These are phyloP conservation scores for Bufo gargarizans DNA, from an alignment of 2,113 vertebrate species.

Conservation along the genomic window DNA sequence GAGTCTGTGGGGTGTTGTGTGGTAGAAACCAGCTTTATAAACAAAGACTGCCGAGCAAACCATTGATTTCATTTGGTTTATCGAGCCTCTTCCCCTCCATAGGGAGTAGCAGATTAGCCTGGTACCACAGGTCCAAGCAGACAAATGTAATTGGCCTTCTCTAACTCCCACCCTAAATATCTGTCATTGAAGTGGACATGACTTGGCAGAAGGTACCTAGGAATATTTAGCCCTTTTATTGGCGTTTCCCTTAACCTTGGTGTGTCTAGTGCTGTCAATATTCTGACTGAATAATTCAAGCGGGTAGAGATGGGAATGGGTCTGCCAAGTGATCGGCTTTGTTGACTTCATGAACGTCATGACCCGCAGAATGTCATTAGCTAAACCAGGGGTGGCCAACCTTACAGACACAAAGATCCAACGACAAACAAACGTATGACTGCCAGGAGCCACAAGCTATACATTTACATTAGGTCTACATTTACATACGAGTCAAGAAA, in stretches of 20 bases:
- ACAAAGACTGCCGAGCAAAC: not conserved
- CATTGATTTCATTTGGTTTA: slow-evolving; percentile 37
- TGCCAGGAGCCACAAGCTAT: too few species aligned
- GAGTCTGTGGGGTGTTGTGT: not conserved
- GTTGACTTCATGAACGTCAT: not conserved
- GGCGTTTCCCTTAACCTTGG: not conserved
- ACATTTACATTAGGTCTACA: too few species aligned
- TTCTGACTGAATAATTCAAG: not conserved
- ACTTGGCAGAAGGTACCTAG: not conserved
- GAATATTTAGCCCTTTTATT: not conserved
- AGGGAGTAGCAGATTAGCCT: slow-evolving; percentile 18
- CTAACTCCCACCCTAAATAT: not conserved
- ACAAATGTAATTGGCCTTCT: not conserved
- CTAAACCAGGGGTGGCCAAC: not conserved
- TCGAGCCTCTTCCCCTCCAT: not conserved
- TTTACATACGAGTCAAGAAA: too few species aligned
- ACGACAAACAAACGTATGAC: too few species aligned
- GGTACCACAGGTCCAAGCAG: slow-evolving; percentile 6
- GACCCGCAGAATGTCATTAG: not conserved
- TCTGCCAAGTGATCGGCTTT: not conserved
- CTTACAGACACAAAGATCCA: too few species aligned
- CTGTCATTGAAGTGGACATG: not conserved
- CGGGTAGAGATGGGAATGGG: not conserved
- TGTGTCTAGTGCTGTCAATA: slow-evolving; percentile 9
- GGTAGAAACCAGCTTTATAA: not conserved